Conservation (phyloP, 2,888 invertebrate genomes). For the Trichogramma evanescens region DNA sequence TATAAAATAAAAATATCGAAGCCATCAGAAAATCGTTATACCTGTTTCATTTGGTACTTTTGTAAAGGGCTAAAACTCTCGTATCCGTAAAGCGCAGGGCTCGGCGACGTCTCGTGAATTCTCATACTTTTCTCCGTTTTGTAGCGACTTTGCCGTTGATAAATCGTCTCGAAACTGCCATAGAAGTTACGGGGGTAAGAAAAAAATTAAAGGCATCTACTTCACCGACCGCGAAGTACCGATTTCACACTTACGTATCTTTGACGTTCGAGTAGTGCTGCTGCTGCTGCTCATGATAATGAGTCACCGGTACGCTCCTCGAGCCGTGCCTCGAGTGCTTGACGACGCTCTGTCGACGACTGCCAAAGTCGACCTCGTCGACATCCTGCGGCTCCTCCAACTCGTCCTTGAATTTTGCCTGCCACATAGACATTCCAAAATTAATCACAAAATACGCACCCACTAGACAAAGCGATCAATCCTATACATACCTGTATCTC, state of each 20-base stretch:
- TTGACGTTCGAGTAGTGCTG: constrained; percentile 2
- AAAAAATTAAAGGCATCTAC: constrained; percentile 2
- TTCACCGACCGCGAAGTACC: neutral
- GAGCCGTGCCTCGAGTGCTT: constrained; percentile 5
- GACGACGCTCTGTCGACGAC: neutral
- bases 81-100: constrained; percentile 1
- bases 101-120: constrained; percentile 13
- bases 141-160: constrained; percentile 19
- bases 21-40: neutral
- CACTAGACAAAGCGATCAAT: too few relatives aligned
- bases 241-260: constrained; percentile 22
- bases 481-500: constrained; percentile 5
- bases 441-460: too few relatives aligned
- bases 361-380: too few relatives aligned
- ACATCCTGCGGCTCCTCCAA: too few relatives aligned
- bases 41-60: neutral
- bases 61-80: neutral
- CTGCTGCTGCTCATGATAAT: neutral
- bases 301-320: neutral
- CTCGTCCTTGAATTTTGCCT: constrained; percentile 2
- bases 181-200: too few relatives aligned
- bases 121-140: constrained; percentile 15
- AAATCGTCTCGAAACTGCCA: constrained; percentile 22
- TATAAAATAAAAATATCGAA: neutral
- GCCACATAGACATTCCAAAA: neutral